Evolutionary conservation across 2,797 vertebrate genomes (phyloP).

Genomic region (Halcyon badia): DNA sequence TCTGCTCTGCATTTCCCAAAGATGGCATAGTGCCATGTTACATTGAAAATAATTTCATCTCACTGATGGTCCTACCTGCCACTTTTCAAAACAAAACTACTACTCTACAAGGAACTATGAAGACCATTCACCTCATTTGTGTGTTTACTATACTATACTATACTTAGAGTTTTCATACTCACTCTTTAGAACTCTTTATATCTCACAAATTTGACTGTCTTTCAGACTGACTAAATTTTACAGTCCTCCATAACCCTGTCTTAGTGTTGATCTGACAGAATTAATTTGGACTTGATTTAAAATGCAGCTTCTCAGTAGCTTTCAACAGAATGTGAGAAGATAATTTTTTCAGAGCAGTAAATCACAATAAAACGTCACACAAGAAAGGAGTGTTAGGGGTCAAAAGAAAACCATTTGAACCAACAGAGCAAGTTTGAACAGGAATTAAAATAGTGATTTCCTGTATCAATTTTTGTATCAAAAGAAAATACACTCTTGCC

Average conservation of each 20-base stretch:
- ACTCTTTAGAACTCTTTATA: neutral
- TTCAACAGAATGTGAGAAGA: conserved; percentile 42
- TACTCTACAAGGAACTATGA: neutral
- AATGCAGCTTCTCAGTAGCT: conserved; percentile 19
- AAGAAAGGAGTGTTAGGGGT: neutral
- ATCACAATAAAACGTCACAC: neutral
- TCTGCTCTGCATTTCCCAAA: neutral
- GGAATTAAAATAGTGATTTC: neutral
- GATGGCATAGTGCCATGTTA: neutral
- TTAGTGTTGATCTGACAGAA: neutral
- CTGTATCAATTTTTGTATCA: neutral
- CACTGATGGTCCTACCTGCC: neutral
- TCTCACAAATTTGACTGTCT: neutral
- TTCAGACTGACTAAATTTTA: neutral
- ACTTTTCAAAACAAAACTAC: conserved; percentile 33
- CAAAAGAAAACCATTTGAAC: neutral
- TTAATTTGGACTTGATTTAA: neutral
- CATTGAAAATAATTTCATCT: neutral
- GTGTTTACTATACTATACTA: neutral
- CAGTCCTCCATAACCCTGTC: neutral
- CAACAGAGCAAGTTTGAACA: neutral
- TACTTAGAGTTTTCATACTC: neutral
- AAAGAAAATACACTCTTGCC: neutral
- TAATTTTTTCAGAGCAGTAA: conserved; percentile 9
- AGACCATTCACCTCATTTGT: neutral